Conservation (phyloP, 2,888 invertebrate genomes). For the Rosalia funebris region DNA sequence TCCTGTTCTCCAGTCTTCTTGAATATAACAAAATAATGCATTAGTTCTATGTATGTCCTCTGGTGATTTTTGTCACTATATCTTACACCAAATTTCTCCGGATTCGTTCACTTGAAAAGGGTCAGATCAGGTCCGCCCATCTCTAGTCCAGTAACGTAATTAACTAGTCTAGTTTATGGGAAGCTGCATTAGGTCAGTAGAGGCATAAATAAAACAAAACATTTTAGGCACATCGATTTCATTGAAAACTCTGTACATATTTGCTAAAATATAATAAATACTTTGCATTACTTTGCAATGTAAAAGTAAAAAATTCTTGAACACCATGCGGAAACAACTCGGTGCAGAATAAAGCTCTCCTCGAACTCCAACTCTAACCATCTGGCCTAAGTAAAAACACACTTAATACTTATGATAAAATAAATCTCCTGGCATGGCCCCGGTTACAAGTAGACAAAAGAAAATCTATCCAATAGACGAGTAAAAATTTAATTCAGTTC, state of each 20-base stretch:
- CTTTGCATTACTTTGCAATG: constrained; percentile 9
- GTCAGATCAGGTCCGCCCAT: no score
- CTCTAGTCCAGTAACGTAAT: no score
- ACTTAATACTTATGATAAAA: constrained; percentile 4
- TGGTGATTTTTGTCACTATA: no score
- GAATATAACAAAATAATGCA: no score
- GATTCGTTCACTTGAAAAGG: no score
- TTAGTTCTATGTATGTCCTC: no score
- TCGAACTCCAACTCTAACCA: neutral
- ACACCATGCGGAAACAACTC: neutral
- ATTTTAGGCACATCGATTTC: constrained; percentile 4
- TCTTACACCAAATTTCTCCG: no score
- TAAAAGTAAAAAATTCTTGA: constrained; percentile 7
- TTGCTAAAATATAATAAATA: neutral
- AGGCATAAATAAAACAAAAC: constrained; percentile 6
- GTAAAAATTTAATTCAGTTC: constrained; percentile 42
- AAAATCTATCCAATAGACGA: constrained; percentile 3
- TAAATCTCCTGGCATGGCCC: no score
- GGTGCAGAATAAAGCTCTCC: neutral
- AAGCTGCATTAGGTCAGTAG: no score
- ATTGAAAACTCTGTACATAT: constrained; percentile 6
- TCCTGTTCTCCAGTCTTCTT: no score
- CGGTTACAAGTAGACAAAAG: neutral
- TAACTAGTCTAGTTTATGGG: no score
- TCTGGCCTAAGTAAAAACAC: neutral